Base-by-base conservation (phyloP, 2,797 vertebrate genomes). In the Monodelphis domestica region DNA sequence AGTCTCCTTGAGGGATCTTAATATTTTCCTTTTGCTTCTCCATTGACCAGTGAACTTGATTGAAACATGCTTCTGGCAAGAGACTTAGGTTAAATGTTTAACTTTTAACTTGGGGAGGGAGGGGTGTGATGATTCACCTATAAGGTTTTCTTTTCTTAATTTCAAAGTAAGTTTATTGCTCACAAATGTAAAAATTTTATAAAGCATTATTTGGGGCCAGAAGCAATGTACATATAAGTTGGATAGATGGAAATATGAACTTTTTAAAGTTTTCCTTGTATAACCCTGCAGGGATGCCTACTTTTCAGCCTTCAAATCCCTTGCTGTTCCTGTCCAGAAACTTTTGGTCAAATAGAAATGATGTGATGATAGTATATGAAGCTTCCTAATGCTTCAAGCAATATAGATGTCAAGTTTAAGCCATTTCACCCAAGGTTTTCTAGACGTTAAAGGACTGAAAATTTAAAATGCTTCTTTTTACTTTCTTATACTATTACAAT, bases 401-500 rank as follows among this genome's bases (percentile, higher is more conserved):
- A 11, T 15, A 15, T 55, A 84, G 94, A 30, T 29, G 88, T 89
- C 54, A 54, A 11, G 17, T 70, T 88, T n/a, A 92, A 93, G 91
- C 87, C 53, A 59, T 91, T 94, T 88, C 53, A 24, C 87, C n/a
- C 88, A 7, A 89, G 24, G 12, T 15, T 88, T 92, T 56, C 54
- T 84, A 50, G 45, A 84, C 21, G 4, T 11, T 26, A 24, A 26
- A 84, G 38, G 24, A 78, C 15, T 70, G n/a, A 38, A 17, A 17
- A 78, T 78, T 38, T 78, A 45, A 84, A 50, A 50, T n/a, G 84
- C 38, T 3, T 50, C 38, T 70, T n/a, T 52, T 51, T 45, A 53
- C 9, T 55, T 94, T 91, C 91, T 91, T 30, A 55, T 94, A 10
- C 87, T 52, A 89, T 51, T 95, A 78, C 90, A 59, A 92, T 94